Conservation (phyloP, 1,140 invertebrate genomes). For the Drosophila kanapiae region DNA sequence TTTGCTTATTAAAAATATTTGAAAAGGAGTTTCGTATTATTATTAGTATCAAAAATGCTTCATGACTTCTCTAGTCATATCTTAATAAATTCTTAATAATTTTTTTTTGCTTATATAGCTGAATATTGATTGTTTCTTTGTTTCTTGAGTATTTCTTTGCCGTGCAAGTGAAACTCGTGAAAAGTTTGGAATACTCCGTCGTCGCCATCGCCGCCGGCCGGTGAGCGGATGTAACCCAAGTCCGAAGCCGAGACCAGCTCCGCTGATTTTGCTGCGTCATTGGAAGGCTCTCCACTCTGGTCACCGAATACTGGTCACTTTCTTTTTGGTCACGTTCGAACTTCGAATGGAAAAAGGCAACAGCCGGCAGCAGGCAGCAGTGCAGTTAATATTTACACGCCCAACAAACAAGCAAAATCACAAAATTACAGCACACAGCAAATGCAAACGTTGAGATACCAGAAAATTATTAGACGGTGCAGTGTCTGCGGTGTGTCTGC, state of each 20-base stretch:
- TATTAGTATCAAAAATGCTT: neutral
- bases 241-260: constrained; percentile 7
- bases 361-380: constrained; percentile 3
- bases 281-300: constrained; percentile 19
- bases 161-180: constrained; percentile 67
- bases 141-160: constrained; percentile 19
- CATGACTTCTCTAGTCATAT: neutral
- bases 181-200: constrained; percentile 19
- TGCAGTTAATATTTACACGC: constrained; percentile 34
- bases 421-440: constrained; percentile 45
- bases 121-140: constrained; percentile 10
- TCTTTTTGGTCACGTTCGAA: constrained; percentile 54
- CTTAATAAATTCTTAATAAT: neutral
- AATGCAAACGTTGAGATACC: constrained; percentile 16
- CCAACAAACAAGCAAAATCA: constrained; percentile 36
- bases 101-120: constrained; percentile 4
- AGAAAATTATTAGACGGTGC: constrained; percentile 69
- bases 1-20: neutral
- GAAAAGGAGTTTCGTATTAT: neutral
- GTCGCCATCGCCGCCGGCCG: constrained; percentile 45
- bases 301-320: constrained; percentile 46
- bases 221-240: constrained; percentile 59
- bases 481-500: constrained; percentile 67
- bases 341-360: constrained; percentile 5
- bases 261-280: constrained; percentile 44